These are phyloP conservation scores for Coleophora flavipennella DNA, from an alignment of 2,888 invertebrate genomes.

Conservation along the genomic window DNA sequence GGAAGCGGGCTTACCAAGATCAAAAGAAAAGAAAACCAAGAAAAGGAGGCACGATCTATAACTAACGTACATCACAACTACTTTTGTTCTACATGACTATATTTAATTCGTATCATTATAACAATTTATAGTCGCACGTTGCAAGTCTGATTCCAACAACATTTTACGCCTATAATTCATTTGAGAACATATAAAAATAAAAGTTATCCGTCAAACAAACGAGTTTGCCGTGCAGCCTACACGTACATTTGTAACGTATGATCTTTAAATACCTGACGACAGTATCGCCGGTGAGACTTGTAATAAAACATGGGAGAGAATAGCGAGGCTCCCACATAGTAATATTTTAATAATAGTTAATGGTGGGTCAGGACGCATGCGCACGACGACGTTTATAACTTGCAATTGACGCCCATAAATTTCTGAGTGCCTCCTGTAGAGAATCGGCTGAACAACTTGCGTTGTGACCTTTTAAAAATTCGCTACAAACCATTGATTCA, in stretches of 20 bases:
- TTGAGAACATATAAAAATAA: conserved; percentile 49
- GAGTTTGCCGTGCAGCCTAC: conserved; percentile 43
- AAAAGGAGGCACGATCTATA: too few relatives aligned
- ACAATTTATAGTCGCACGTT: conserved; percentile 51
- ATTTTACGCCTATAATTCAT: conserved; percentile 60
- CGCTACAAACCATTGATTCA: conserved; percentile 33
- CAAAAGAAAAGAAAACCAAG: background rate
- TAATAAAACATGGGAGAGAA: conserved; percentile 68
- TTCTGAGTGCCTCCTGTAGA: conserved; percentile 45
- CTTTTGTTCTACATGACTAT: conserved; percentile 27
- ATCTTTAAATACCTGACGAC: conserved; percentile 65
- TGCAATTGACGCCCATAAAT: conserved; percentile 61
- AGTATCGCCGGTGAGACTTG: conserved; percentile 52
- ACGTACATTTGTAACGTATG: conserved; percentile 60
- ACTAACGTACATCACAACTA: conserved; percentile 34
- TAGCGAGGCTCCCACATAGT: conserved; percentile 59
- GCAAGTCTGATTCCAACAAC: conserved; percentile 45
- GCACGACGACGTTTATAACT: conserved; percentile 64
- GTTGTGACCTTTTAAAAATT: conserved; percentile 43
- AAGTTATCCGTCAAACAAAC: conserved; percentile 33
- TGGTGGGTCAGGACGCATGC: conserved; percentile 60
- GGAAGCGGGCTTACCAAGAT: too few relatives aligned
- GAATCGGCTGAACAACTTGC: conserved; percentile 26
- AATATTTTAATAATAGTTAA: conserved; percentile 72
- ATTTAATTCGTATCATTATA: conserved; percentile 36